These are phyloP conservation scores for Genyomyrus donnyi DNA, from an alignment of 2,113 vertebrate species.

Conservation along the genomic window DNA sequence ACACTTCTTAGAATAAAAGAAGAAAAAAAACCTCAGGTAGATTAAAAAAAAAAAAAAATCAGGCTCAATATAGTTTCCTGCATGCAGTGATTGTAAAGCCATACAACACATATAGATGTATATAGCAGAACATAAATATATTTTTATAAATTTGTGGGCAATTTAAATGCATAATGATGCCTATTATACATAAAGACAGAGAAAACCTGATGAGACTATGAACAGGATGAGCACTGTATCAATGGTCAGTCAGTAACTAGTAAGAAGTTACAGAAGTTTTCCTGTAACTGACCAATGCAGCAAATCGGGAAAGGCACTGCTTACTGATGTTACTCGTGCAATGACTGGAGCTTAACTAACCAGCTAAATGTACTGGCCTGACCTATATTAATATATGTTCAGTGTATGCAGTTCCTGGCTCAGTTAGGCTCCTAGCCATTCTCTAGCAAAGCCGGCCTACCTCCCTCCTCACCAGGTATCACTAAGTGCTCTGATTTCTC, in stretches of 20 bases:
- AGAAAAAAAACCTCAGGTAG: conserved; percentile 58
- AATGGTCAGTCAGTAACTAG: background rate
- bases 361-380: background rate
- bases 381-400: background rate
- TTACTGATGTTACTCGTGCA: background rate
- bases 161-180: background rate
- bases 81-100: conserved; percentile 57
- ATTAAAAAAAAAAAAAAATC: conserved; percentile 47
- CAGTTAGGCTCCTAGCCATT: background rate
- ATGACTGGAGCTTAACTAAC: background rate
- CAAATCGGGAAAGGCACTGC: background rate
- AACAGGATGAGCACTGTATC: background rate
- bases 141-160: conserved; percentile 32
- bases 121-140: conserved; percentile 33
- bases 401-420: background rate
- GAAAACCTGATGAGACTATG: background rate
- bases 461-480: background rate
- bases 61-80: conserved; percentile 58
- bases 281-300: conserved; percentile 10
- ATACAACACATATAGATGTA: conserved; percentile 34
- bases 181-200: background rate
- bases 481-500: background rate
- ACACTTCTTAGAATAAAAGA: conserved; percentile 19
- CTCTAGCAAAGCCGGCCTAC: conserved; percentile 1
- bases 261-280: background rate